These are phyloP conservation scores for Hystrix cristata DNA, from an alignment of 2,113 vertebrate species.

Conservation along the genomic window DNA sequence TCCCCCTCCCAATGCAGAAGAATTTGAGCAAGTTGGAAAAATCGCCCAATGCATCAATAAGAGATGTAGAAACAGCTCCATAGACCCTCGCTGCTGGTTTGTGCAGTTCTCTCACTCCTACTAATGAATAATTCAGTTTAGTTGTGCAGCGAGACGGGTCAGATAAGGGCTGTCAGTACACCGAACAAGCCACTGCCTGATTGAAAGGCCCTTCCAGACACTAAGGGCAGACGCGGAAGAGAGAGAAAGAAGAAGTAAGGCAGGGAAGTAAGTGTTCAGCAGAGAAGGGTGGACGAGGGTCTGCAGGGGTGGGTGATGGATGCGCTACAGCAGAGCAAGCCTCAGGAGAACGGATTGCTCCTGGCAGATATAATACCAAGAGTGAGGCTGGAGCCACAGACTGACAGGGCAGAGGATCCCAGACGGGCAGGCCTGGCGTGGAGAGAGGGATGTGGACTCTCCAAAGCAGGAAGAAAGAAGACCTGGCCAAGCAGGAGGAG, in stretches of 20 bases:
- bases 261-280: background rate
- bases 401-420: background rate
- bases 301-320: background rate
- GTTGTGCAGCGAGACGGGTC: background rate
- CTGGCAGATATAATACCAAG: background rate
- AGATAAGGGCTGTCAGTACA: background rate
- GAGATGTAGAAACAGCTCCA: background rate
- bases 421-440: rapidly evolving
- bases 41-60: background rate
- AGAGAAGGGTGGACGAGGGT: background rate
- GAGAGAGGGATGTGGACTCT: background rate
- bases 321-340: background rate
- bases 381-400: background rate
- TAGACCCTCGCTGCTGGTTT: background rate
- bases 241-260: background rate
- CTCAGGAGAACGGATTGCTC: background rate
- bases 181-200: background rate
- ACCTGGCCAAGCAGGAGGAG: too few species aligned
- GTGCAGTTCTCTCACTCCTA: background rate
- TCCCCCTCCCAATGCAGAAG: background rate
- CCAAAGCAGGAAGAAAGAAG: background rate
- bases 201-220: background rate
- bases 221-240: background rate
- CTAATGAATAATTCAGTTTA: constrained; percentile 61
- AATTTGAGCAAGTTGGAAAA: constrained; percentile 51